Evolutionary conservation across 2,797 vertebrate species (phyloP).

Genomic region (Todus mexicanus): DNA sequence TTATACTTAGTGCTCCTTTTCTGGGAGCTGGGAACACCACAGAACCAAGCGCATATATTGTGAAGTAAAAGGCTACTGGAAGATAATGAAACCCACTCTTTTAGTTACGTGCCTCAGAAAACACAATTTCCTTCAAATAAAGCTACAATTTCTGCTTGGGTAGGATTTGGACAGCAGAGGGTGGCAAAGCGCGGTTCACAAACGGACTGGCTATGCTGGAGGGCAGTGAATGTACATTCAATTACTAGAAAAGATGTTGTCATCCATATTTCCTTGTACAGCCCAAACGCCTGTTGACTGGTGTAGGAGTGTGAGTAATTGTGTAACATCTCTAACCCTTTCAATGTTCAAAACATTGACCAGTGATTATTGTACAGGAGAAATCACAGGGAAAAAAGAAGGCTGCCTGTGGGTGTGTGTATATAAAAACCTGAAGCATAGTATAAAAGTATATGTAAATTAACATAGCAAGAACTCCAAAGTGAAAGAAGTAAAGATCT

Average conservation of each 20-base stretch:
- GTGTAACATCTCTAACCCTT: background rate
- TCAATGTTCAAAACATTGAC: background rate
- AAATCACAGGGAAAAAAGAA: rapidly evolving
- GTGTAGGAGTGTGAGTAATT: background rate
- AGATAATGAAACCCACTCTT: background rate
- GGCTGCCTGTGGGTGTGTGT: rapidly evolving
- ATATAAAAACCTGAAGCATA: background rate
- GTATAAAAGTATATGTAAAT: background rate
- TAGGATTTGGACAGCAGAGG: background rate
- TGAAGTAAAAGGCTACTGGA: background rate
- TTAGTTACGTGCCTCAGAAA: background rate
- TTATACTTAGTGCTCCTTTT: background rate
- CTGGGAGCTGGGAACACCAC: background rate
- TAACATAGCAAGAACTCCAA: background rate
- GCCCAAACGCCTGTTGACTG: background rate
- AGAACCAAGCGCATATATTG: background rate
- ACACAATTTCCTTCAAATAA: background rate
- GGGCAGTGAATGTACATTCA: background rate
- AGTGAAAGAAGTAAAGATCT: background rate
- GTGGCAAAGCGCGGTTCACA: background rate
- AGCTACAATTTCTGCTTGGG: background rate
- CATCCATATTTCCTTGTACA: background rate
- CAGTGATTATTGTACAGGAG: background rate
- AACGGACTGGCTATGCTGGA: rapidly evolving
- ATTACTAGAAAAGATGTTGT: background rate